Base-by-base conservation (phyloP, 2,888 invertebrate species). In the Eledone cirrhosa region DNA sequence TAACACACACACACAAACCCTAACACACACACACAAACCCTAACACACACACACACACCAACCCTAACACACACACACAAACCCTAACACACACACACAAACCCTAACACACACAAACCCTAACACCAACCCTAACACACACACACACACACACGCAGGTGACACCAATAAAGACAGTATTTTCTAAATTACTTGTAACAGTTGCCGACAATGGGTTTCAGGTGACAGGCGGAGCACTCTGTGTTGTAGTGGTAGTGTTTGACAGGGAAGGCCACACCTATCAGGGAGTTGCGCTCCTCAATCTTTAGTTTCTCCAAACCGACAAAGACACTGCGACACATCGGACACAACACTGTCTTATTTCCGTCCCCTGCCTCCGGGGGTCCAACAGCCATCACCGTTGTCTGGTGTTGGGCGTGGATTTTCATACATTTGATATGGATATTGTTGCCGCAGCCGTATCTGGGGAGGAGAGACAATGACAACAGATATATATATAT, bases 401-500 rank as follows among this genome's bases (percentile, higher is more conserved):
- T 41, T 41, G 41, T 86, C 82, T 91, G 90, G 80, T 91, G 91
- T 72, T 90, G 90, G 0, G 91, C 90, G 89, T 90, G 91, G 11
- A 91, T 86, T 81, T 88, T 88, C 91, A 91, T 91, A 84, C 91
- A 91, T 78, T 91, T 90, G 47, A 91, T 90, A 83, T 91, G 91
- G 11, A 91, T 87, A 80, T 87, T 91, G 85, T 91, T 91, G 8
- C 91, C 91, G 86, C 91, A 91, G 2, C 90, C 88, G 86, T 87
- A 89, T 77, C 91, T 90, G 81, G 11, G 82, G 79, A 80, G 76
- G 7, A 63, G 63, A 0, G 33, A 41, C 4, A 41, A 41, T 4
- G 33, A 41, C 4, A 41, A 41, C 33, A 41, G 11, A 41, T 41
- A 11, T 3, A 41, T 41, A 3, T 33, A 8, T 33, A 33, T 33